Percentiles rank a stretch among this genome's conserved stretches.
phyloP scores from a whole-genome alignment of 2,888 invertebrate species.

The Punctoribates punctum region DNA sequence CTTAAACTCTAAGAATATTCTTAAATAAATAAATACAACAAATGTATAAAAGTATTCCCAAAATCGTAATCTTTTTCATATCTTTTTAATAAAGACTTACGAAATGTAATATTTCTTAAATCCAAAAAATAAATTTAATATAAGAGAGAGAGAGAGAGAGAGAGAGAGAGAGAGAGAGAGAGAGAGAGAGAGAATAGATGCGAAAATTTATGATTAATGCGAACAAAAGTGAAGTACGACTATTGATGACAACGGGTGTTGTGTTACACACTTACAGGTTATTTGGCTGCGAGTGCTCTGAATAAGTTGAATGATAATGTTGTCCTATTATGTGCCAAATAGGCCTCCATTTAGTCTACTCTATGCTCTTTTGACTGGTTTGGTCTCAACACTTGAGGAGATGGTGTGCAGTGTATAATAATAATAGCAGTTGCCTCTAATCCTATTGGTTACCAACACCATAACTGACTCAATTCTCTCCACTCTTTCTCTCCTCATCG shows the following conservation, averaged over 20 bases:
- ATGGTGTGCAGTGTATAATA: neutral
- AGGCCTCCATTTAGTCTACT: neutral
- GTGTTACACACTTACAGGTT: conserved; percentile 30
- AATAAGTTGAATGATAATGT: conserved; percentile 22
- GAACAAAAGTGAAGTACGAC: neutral
- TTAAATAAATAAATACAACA: too few species aligned
- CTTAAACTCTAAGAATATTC: neutral
- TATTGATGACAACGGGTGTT: conserved; percentile 11
- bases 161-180: too few species aligned
- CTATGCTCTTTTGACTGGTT: conserved; percentile 7
- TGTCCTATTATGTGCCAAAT: conserved; percentile 28
- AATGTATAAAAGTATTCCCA: too few species aligned
- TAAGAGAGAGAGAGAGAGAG: too few species aligned
- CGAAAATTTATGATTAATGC: neutral
- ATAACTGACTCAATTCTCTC: neutral
- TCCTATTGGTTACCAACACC: conserved; percentile 24
- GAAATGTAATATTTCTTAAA: too few species aligned
- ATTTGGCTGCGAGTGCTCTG: conserved; percentile 16
- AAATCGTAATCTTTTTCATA: too few species aligned
- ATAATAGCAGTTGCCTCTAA: conserved; percentile 33
- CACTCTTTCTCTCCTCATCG: neutral
- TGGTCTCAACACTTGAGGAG: neutral
- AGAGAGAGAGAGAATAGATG: neutral
- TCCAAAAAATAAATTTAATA: too few species aligned
- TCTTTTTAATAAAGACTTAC: too few species aligned